phyloP scores from a whole-genome alignment of 2,113 vertebrate species.

The Anas platyrhynchos region DNA sequence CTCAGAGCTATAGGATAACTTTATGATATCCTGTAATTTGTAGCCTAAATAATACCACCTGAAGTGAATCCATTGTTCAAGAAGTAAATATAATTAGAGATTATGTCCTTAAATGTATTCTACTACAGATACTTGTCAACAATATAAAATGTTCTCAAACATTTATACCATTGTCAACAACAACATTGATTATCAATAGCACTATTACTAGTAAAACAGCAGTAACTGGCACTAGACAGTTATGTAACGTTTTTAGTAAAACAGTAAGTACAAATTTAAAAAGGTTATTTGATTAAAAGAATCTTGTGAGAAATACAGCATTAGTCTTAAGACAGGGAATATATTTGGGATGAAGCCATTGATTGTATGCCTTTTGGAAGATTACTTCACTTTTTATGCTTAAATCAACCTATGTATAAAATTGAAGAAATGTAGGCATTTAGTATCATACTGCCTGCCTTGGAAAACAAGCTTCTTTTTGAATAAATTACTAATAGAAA shows the following conservation, averaged over 20 bases:
- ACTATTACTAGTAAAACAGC: not conserved
- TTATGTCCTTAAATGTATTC: not conserved
- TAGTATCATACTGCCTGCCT: not conserved
- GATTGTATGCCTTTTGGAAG: not conserved
- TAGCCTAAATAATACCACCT: not conserved
- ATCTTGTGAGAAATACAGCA: not conserved
- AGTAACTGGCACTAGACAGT: not conserved
- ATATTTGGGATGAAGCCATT: not conserved
- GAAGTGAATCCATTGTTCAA: not conserved
- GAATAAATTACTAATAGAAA: conserved; percentile 12
- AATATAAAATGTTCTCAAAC: not conserved
- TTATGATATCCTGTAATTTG: not conserved
- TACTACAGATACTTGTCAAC: not conserved
- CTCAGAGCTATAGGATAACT: not conserved
- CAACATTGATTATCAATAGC: not conserved
- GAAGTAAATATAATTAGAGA: not conserved
- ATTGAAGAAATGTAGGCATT: not conserved
- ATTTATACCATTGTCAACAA: not conserved
- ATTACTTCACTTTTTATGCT: not conserved
- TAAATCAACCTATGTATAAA: not conserved
- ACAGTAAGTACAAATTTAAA: not conserved
- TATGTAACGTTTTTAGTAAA: not conserved
- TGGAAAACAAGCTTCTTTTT: not conserved
- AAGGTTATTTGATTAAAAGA: not conserved
- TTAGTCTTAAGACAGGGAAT: not conserved